These are phyloP conservation scores for Diploscapter pachys DNA, from an alignment of 1,140 invertebrate genomes.

Conservation along the genomic window DNA sequence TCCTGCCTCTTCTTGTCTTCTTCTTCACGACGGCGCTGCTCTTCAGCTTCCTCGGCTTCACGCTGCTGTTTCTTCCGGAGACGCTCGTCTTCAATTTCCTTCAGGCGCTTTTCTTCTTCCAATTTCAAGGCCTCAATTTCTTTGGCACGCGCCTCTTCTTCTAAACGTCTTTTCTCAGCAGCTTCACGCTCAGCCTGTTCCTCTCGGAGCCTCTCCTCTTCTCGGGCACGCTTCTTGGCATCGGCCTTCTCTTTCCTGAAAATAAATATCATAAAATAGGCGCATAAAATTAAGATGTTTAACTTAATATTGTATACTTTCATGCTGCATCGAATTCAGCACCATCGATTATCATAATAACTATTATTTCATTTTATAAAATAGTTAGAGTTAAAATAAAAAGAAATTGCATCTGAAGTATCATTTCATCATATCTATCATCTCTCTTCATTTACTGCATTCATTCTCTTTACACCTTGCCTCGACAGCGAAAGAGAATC, in stretches of 20 bases:
- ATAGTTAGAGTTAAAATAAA: too few species aligned
- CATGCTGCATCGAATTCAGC: background rate
- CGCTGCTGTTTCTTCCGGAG: constrained; percentile 13
- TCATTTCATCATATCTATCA: too few species aligned
- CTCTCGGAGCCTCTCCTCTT: background rate
- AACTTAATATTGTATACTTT: background rate
- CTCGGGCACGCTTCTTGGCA: background rate
- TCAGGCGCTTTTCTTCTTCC: constrained; percentile 9
- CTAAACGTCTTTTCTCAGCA: constrained; percentile 31
- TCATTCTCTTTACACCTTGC: too few species aligned
- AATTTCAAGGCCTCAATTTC: background rate
- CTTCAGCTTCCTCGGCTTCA: constrained; percentile 14
- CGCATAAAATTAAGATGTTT: background rate
- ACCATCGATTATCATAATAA: background rate
- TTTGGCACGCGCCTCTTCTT: constrained; percentile 16
- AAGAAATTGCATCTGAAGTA: too few species aligned
- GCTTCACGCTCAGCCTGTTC: constrained; percentile 1
- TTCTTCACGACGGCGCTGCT: constrained; percentile 9
- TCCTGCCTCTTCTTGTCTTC: constrained; percentile 22
- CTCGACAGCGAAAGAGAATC: too few species aligned
- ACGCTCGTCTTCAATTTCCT: constrained; percentile 26
- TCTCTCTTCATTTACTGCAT: too few species aligned
- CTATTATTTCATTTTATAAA: background rate
- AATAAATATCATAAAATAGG: too few species aligned
- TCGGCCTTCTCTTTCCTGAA: constrained; percentile 9